phyloP scores from a whole-genome alignment of 1,140 invertebrate species.

The Lycorma delicatula region DNA sequence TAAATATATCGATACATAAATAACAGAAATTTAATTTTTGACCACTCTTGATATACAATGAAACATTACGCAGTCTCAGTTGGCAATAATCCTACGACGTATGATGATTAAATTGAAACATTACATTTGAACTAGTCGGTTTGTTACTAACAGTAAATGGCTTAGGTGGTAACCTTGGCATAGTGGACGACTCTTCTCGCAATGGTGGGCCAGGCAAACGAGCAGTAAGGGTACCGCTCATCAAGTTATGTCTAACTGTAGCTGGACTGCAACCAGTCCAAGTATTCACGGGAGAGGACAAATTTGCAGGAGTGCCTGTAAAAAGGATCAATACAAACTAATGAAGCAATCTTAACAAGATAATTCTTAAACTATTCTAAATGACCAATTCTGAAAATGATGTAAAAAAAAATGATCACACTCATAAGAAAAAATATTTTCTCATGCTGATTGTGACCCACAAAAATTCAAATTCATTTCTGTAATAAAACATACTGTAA shows the following conservation, averaged over 20 bases:
- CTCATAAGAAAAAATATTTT: too few species aligned
- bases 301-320: background rate
- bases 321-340: background rate
- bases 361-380: background rate
- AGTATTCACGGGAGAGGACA: background rate
- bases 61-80: too few species aligned
- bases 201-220: background rate
- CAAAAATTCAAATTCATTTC: too few species aligned
- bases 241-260: too few species aligned
- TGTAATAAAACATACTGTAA: too few species aligned
- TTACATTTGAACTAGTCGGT: constrained; percentile 12
- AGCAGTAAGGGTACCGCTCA: constrained; percentile 2
- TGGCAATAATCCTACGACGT: background rate
- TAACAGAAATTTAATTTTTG: too few species aligned
- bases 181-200: constrained; percentile 34
- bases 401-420: too few species aligned
- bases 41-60: too few species aligned
- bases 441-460: too few species aligned
- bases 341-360: background rate
- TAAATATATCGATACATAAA: too few species aligned
- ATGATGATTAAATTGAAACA: constrained; percentile 17
- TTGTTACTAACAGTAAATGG: constrained; percentile 29
- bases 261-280: too few species aligned
- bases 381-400: background rate
- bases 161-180: constrained; percentile 42